Evolutionary conservation across 2,797 vertebrate species (phyloP).

Genomic region (Caiman crocodilus): DNA sequence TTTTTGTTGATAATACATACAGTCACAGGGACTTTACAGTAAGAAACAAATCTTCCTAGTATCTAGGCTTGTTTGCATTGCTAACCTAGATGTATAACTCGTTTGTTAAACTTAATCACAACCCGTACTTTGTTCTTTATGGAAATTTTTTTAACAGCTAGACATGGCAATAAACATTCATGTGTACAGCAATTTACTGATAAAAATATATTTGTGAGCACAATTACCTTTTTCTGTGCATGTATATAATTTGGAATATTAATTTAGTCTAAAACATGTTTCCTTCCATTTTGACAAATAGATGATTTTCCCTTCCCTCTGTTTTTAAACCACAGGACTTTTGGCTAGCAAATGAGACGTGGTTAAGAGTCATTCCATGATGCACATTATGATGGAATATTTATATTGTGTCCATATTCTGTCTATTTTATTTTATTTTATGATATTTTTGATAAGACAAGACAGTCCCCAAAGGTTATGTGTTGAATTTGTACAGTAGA

Average conservation of each 20-base stretch:
- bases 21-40: conserved; percentile 34
- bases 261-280: not conserved
- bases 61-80: conserved; percentile 3
- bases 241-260: not conserved
- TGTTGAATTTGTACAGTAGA: conserved; percentile 10
- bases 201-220: not conserved
- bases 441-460: conserved; percentile 31
- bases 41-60: conserved; percentile 19
- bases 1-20: conserved; percentile 57
- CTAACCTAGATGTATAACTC: conserved; percentile 15
- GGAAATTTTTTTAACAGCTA: conserved; percentile 12
- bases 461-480: not conserved
- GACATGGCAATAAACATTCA: not conserved
- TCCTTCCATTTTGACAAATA: not conserved
- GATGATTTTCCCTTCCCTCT: not conserved
- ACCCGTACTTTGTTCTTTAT: not conserved
- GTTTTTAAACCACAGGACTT: not conserved
- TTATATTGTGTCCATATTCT: not conserved
- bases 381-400: not conserved
- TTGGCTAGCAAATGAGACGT: not conserved
- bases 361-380: not conserved
- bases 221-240: not conserved
- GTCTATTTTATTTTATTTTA: conserved; percentile 25
- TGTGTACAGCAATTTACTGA: conserved; percentile 8
- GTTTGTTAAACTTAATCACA: not conserved